phyloP scores from a whole-genome alignment of 2,888 invertebrate genomes.

The Mellilla xanthometata region DNA sequence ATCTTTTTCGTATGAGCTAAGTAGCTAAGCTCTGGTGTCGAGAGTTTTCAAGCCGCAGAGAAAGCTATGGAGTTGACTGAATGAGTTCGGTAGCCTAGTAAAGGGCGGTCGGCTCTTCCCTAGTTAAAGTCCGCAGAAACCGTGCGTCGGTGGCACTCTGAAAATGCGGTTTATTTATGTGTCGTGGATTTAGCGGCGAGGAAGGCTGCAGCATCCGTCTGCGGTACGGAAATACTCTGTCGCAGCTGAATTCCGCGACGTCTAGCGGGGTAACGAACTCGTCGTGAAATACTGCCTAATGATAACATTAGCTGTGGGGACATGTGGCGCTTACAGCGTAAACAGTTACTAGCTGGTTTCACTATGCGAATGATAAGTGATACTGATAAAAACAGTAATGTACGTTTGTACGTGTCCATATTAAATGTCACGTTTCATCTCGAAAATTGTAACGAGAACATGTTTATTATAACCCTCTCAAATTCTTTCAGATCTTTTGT shows the following conservation, averaged over 20 bases:
- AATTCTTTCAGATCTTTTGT: neutral
- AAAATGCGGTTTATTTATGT: constrained; percentile 63
- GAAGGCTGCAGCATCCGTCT: constrained; percentile 69
- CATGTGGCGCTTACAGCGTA: constrained; percentile 19
- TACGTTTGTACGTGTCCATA: neutral
- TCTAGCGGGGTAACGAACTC: constrained; percentile 73
- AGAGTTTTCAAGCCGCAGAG: too few relatives aligned
- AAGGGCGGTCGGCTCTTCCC: constrained; percentile 53
- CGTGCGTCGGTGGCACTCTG: constrained; percentile 49
- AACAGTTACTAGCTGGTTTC: constrained; percentile 6
- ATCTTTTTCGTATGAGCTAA: too few relatives aligned
- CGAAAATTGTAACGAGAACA: constrained; percentile 1
- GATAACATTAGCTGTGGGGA: constrained; percentile 43
- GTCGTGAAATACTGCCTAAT: constrained; percentile 46
- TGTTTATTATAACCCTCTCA: neutral
- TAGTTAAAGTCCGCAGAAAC: constrained; percentile 41
- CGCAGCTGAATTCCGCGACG: constrained; percentile 77
- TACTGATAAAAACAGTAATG: constrained; percentile 11
- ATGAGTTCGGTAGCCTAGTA: constrained; percentile 51
- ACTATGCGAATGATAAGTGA: constrained; percentile 8
- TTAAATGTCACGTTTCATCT: neutral
- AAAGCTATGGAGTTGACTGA: constrained; percentile 20
- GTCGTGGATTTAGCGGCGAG: constrained; percentile 66
- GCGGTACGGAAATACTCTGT: constrained; percentile 67
- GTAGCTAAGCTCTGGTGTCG: too few relatives aligned